Conservation (phyloP, 2,797 vertebrate species). For the Eurystomus glaucurus region DNA sequence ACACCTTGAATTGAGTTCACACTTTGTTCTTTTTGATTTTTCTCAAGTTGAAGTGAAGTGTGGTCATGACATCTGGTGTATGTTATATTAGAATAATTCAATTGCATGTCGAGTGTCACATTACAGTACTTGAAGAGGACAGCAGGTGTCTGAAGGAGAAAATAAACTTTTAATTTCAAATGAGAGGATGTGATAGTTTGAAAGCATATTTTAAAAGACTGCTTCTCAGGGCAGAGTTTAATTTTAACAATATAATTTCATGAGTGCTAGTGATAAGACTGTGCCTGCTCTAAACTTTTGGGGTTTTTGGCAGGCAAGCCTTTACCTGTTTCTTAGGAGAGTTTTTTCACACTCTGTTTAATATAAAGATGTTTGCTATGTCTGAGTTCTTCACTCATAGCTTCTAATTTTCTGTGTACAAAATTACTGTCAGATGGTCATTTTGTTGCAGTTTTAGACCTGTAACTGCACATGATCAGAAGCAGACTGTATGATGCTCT, state of each 20-base stretch:
- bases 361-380: constrained; percentile 29
- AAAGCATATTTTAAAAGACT: constrained; percentile 59
- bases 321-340: constrained; percentile 38
- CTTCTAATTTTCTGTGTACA: constrained; percentile 36
- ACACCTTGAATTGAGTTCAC: constrained; percentile 70
- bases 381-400: constrained; percentile 7
- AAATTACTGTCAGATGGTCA: constrained; percentile 59
- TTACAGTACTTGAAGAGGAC: constrained; percentile 75
- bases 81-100: constrained; percentile 75
- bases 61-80: constrained; percentile 77
- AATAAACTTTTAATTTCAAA: constrained; percentile 80
- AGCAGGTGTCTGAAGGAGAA: constrained; percentile 75
- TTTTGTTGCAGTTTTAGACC: constrained; percentile 59
- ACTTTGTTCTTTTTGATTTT: constrained; percentile 72
- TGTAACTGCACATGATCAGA: constrained; percentile 12
- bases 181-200: constrained; percentile 57
- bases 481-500: constrained; percentile 13
- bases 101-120: constrained; percentile 57
- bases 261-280: constrained; percentile 31
- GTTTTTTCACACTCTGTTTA: constrained; percentile 52
- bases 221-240: constrained; percentile 32
- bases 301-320: constrained; percentile 17
- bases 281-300: not conserved
- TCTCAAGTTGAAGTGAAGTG: constrained; percentile 70
- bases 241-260: constrained; percentile 59